Conservation (phyloP, 2,797 vertebrate genomes). For the Hypotaenidia okinawae region DNA sequence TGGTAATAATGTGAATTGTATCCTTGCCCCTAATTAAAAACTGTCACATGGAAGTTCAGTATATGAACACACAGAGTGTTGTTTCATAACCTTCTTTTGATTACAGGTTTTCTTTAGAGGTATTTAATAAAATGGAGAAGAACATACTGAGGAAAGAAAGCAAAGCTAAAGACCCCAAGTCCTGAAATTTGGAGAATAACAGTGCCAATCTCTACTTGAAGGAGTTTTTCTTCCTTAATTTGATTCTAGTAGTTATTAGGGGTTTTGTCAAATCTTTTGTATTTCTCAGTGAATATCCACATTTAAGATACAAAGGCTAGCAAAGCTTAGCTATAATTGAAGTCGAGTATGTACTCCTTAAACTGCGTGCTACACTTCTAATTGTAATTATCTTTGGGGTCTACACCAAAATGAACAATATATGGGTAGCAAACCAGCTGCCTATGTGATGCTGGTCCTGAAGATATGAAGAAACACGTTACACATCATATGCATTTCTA, state of each 20-base stretch:
- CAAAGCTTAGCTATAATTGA: background rate
- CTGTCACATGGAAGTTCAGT: too few species aligned
- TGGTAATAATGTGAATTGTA: too few species aligned
- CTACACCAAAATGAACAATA: background rate
- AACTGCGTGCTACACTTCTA: background rate
- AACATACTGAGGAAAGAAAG: background rate
- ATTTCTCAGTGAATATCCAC: background rate
- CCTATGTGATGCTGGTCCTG: background rate
- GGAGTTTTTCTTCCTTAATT: background rate
- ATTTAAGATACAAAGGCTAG: background rate
- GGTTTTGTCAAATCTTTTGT: background rate
- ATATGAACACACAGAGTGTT: too few species aligned
- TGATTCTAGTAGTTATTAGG: background rate
- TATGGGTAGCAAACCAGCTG: background rate
- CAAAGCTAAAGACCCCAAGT: background rate
- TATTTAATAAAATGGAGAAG: background rate
- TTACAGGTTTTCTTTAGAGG: background rate
- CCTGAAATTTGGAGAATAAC: background rate
- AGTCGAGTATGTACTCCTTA: background rate
- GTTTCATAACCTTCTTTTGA: background rate
- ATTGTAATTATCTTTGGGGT: background rate
- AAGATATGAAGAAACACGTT: background rate
- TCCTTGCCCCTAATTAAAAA: too few species aligned
- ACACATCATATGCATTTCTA: accelerated
- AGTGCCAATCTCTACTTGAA: background rate